Evolutionary conservation across 2,888 invertebrate species (phyloP), one percentile per base, ranked within the genome.

Genomic region (Aspidapion aeneum): DNA sequence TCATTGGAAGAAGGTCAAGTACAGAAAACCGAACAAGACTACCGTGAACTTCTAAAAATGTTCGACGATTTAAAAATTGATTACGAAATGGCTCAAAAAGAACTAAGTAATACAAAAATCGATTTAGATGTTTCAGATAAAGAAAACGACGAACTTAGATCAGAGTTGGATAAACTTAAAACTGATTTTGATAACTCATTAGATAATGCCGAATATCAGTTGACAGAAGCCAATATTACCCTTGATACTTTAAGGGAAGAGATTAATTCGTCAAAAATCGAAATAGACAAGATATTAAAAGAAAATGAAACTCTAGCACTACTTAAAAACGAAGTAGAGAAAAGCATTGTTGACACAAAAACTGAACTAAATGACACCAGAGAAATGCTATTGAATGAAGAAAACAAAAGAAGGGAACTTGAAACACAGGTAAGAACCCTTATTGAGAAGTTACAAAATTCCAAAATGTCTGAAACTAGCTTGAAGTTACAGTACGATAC

Each of bases 71-170:
- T 70, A 19, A 71, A 70, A 66, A 63, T 71, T 20, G 72, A 73
- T 21, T 69, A 69, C 57, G 70, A 73, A 17, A 56, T 63, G 5
- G 54, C 68, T n/a, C 62, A 62, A 56, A 58, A 63, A 12, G 71
- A 73, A 56, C 61, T 72, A 77, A 83, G 82, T 56, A 83, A 82
- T 60, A 81, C 86, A 71, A 83, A 86, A 70, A 81, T 81, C 55
- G 84, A 86, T 69, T 77, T 87, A 7, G 77, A 81, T 22, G 79
- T 62, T 9, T 61, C 70, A n/a, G 68, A 67, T 20, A 67, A 68
- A 17, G 77, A 79, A 61, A 78, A 77, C 21, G 69, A 72, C 2
- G 72, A 72, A 49, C 62, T 78, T 77, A 84, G 76, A 72, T 80
- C 61, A 76, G 80, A 69, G 70, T 77, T 74, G 74, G 81, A 77